Conservation (phyloP, 1,140 invertebrate species). For the Nephila pilipes region DNA sequence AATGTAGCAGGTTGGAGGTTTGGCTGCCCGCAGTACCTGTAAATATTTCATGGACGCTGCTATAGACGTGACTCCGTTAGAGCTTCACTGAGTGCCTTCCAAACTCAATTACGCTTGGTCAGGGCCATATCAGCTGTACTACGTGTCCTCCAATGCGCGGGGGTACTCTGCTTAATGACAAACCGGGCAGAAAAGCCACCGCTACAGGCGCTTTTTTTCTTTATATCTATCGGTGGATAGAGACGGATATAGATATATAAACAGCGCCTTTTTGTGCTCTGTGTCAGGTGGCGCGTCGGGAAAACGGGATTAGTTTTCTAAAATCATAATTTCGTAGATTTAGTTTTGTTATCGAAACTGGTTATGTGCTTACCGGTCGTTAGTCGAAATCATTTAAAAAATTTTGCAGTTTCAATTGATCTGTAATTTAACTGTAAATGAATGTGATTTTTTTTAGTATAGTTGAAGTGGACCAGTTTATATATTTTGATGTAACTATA, state of each 20-base stretch:
- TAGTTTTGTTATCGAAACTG: no score
- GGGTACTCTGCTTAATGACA: constrained; percentile 70
- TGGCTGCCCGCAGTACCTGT: constrained; percentile 63
- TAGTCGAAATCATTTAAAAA: no score
- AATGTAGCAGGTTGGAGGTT: constrained; percentile 63
- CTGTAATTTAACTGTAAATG: no score
- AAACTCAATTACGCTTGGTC: constrained; percentile 73
- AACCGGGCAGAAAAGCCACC: constrained; percentile 50
- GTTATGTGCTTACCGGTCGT: no score
- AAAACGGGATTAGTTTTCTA: no score
- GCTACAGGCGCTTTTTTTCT: constrained; percentile 23
- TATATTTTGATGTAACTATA: no score
- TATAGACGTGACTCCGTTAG: constrained; percentile 70
- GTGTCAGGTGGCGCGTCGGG: background rate
- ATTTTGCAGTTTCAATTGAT: no score
- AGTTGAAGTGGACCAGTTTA: no score
- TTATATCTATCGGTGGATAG: background rate
- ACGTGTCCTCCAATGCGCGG: constrained; percentile 53
- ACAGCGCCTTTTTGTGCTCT: background rate
- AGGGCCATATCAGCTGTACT: constrained; percentile 65
- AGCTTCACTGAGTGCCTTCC: constrained; percentile 64
- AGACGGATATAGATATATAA: constrained; percentile 19
- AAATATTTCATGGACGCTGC: constrained; percentile 73
- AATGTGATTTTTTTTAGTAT: no score
- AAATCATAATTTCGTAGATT: no score